These are phyloP conservation scores for Pyxicephalus adspersus DNA, from an alignment of 2,113 vertebrate genomes.

Conservation along the genomic window DNA sequence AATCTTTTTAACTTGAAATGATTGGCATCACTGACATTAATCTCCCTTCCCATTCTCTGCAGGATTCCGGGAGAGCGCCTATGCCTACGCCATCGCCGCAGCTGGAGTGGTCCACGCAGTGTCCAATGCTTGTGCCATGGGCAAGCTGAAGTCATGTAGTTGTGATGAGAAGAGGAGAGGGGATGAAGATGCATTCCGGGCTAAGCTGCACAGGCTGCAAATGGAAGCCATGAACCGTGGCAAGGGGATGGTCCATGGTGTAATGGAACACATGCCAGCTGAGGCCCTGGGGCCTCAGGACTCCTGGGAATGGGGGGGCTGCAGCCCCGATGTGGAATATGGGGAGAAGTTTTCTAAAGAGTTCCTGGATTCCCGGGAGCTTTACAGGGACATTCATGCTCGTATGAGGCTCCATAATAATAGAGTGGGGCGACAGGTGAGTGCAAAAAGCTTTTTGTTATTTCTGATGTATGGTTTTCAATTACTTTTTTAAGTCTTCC, in stretches of 20 bases:
- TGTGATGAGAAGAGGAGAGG: constrained; percentile 91
- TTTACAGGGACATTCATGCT: constrained; percentile 94
- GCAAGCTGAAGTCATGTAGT: constrained; percentile 91
- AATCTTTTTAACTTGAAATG: too few species aligned
- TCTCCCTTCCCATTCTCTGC: constrained; percentile 31
- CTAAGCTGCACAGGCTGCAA: constrained; percentile 91
- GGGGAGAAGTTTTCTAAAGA: constrained; percentile 97
- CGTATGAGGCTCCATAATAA: constrained; percentile 98
- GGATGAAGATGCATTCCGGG: constrained; percentile 91
- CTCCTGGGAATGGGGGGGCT: constrained; percentile 99
- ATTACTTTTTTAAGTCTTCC: too few species aligned
- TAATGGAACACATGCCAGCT: constrained; percentile 87
- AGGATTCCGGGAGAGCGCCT: constrained; percentile 97
- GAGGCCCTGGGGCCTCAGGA: constrained; percentile 88
- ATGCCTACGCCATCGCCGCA: constrained; percentile 91
- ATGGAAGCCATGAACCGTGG: constrained; percentile 93
- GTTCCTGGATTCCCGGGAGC: constrained; percentile 95
- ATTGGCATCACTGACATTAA: not conserved
- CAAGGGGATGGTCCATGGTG: constrained; percentile 95
- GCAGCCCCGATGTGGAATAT: constrained; percentile 95
- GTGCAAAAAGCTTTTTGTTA: constrained; percentile 55
- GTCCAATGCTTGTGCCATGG: constrained; percentile 93
- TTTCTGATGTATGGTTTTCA: too few species aligned
- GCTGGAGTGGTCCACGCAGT: constrained; percentile 93
- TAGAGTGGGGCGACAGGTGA: constrained; percentile 95